These are phyloP conservation scores for Reticulitermes speratus DNA, from an alignment of 1,140 invertebrate species.

Conservation along the genomic window DNA sequence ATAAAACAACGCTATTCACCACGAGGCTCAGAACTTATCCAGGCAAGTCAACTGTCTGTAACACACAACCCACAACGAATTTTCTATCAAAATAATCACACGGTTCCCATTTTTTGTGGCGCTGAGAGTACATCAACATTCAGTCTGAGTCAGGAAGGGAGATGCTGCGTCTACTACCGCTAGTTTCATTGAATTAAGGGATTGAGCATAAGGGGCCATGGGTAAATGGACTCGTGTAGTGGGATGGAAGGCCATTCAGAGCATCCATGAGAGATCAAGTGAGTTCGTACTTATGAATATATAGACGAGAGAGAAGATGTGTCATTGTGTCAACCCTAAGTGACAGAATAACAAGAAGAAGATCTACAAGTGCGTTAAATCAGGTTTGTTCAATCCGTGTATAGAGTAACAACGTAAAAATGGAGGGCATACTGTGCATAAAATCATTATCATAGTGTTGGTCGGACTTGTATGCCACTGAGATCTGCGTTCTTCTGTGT, in stretches of 20 bases:
- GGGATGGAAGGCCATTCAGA: too few relatives aligned
- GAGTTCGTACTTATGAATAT: neutral
- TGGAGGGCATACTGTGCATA: too few relatives aligned
- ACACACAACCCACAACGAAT: neutral
- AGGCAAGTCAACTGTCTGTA: neutral
- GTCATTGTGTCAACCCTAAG: neutral
- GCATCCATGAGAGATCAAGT: neutral
- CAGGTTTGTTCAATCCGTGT: neutral
- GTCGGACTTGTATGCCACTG: too few relatives aligned
- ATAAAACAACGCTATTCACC: neutral
- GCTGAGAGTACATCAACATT: neutral
- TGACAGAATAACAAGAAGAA: neutral
- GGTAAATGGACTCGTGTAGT: neutral
- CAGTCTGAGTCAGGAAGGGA: conserved; percentile 12
- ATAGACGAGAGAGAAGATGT: neutral
- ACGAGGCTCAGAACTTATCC: neutral
- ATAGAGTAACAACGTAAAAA: too few relatives aligned
- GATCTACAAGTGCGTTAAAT: neutral
- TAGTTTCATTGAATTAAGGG: neutral
- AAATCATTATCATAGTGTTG: too few relatives aligned
- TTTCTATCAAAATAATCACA: neutral
- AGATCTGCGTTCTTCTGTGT: too few relatives aligned
- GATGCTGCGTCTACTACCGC: neutral
- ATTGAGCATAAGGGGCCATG: conserved; percentile 2
- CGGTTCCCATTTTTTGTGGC: neutral